These are phyloP conservation scores for Oncorhynchus clarkii DNA, from an alignment of 2,113 vertebrate species.

Conservation along the genomic window DNA sequence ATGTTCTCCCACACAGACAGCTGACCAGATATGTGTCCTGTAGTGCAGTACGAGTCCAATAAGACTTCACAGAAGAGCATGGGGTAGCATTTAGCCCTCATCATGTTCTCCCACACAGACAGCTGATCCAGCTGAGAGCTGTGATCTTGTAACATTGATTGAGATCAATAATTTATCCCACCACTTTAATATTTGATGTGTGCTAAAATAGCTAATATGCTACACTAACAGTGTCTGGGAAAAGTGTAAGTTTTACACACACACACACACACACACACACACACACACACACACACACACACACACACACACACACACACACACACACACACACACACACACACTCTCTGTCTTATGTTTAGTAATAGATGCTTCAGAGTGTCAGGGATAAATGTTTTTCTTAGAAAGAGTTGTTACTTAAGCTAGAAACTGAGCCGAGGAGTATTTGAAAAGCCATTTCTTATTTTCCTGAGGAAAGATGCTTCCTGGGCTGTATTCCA, in stretches of 20 bases:
- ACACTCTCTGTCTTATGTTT: neutral
- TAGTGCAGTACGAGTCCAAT: constrained; percentile 10
- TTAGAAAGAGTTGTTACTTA: too few species aligned
- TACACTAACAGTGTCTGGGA: too few species aligned
- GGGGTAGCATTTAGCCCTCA: constrained; percentile 19
- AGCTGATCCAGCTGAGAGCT: constrained; percentile 43
- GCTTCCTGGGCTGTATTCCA: constrained; percentile 37
- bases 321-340: too few species aligned
- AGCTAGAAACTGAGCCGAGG: neutral
- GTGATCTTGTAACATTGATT: constrained; percentile 61
- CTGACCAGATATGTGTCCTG: neutral
- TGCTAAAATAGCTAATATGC: too few species aligned
- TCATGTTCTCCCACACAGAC: constrained; percentile 41
- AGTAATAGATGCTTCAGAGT: neutral
- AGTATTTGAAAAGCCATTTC: constrained; percentile 35
- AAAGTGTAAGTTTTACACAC: constrained; percentile 20
- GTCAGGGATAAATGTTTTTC: neutral
- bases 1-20: constrained; percentile 36
- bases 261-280: neutral
- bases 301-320: neutral
- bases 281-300: too few species aligned
- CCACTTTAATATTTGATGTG: constrained; percentile 60
- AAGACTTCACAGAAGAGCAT: neutral
- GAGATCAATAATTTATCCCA: constrained; percentile 62
- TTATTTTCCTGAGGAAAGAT: constrained; percentile 16